Evolutionary conservation across 2,797 vertebrate genomes (phyloP).

Genomic region (Botia almorhae): DNA sequence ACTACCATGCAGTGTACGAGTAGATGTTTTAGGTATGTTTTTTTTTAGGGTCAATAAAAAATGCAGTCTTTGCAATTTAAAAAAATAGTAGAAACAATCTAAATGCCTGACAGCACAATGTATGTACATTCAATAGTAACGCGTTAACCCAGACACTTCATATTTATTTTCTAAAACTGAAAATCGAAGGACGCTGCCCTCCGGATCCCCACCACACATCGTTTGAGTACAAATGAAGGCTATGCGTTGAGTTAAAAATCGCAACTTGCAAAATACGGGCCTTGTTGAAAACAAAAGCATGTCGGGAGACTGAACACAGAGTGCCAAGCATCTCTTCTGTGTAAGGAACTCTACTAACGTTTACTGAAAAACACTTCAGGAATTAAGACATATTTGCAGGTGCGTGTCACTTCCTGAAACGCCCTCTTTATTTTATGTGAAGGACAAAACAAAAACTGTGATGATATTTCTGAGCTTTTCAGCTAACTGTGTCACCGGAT

Average conservation of each 20-base stretch:
- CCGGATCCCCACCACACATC: constrained; percentile 18
- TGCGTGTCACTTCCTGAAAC: constrained; percentile 51
- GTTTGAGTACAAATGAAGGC: constrained; percentile 18
- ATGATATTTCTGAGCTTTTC: constrained; percentile 73
- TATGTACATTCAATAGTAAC: constrained; percentile 69
- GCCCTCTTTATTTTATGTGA: constrained; percentile 68
- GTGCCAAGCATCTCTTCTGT: constrained; percentile 40
- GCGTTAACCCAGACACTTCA: constrained; percentile 67
- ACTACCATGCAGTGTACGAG: constrained; percentile 56
- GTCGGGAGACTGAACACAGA: constrained; percentile 35
- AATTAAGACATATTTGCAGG: constrained; percentile 58
- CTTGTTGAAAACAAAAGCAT: constrained; percentile 34
- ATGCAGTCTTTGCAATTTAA: constrained; percentile 54
- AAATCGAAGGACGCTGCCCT: constrained; percentile 7
- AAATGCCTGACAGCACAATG: constrained; percentile 72
- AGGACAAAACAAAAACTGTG: constrained; percentile 75
- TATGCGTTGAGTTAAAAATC: constrained; percentile 12
- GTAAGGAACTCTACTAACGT: constrained; percentile 49
- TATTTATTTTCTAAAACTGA: constrained; percentile 69
- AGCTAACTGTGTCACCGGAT: constrained; percentile 66
- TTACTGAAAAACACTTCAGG: constrained; percentile 62
- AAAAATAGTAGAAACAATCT: constrained; percentile 42
- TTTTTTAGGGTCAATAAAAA: constrained; percentile 47
- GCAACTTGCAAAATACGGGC: not conserved
- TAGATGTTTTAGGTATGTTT: constrained; percentile 68